Percentiles rank a stretch among this genome's conserved stretches.
These are phyloP conservation scores for Cetoscarus ocellatus DNA, from an alignment of 2,797 vertebrate genomes.

Conservation along the genomic window DNA sequence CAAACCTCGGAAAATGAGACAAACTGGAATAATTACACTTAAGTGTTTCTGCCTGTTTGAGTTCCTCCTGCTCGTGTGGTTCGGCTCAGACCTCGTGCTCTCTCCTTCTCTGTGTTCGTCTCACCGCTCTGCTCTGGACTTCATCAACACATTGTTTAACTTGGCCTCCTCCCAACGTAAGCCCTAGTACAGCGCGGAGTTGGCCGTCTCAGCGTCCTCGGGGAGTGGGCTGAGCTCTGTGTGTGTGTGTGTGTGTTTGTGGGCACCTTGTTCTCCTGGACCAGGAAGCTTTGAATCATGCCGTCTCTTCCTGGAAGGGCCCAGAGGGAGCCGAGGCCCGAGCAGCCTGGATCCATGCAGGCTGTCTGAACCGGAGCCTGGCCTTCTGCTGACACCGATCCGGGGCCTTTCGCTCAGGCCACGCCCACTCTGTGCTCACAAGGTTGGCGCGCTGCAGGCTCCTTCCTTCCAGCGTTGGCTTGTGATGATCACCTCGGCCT, in stretches of 20 bases:
- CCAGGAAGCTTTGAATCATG: constrained; percentile 73
- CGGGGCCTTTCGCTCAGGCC: constrained; percentile 63
- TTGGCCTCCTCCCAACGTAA: constrained; percentile 82
- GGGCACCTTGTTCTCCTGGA: constrained; percentile 73
- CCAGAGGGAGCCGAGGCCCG: constrained; percentile 70
- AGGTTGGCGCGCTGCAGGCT: constrained; percentile 68
- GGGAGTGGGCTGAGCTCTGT: constrained; percentile 59
- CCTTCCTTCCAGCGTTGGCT: constrained; percentile 65
- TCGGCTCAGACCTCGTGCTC: constrained; percentile 43
- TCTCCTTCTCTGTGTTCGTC: constrained; percentile 58
- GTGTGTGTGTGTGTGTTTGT: constrained; percentile 44
- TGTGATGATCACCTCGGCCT: constrained; percentile 64
- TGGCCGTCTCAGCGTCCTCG: constrained; percentile 67
- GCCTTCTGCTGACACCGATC: constrained; percentile 72
- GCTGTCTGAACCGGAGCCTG: constrained; percentile 62
- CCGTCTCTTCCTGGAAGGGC: constrained; percentile 84
- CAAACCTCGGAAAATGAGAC: constrained; percentile 33
- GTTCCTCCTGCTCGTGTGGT: constrained; percentile 37
- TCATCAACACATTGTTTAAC: constrained; percentile 84
- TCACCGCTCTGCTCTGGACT: constrained; percentile 80
- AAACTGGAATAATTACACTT: constrained; percentile 51
- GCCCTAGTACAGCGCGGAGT: constrained; percentile 72
- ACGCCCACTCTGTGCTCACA: constrained; percentile 62
- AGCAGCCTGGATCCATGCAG: constrained; percentile 61
- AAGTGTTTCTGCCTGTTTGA: constrained; percentile 61